A percentile compares a stretch with the other conserved stretches of the same genome.
phyloP scores from a whole-genome alignment of 2,888 invertebrate species.

The Bugulina stolonifera region DNA sequence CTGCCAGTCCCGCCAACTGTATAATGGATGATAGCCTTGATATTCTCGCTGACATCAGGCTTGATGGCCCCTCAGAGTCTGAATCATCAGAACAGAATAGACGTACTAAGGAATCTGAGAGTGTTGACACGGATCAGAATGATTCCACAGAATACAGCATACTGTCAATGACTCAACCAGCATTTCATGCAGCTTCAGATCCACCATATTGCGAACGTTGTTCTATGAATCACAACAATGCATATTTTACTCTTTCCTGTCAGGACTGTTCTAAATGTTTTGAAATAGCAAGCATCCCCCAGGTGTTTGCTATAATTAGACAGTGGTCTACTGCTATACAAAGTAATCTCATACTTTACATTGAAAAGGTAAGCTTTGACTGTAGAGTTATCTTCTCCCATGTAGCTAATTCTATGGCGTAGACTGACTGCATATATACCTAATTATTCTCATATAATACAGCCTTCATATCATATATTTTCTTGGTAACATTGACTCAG shows the following conservation, averaged over 20 bases:
- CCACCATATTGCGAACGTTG: slow-evolving; percentile 17
- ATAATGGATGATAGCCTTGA: slow-evolving; percentile 22
- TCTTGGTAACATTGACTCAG: too few relatives aligned
- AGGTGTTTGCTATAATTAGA: slow-evolving; percentile 56
- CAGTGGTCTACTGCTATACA: slow-evolving; percentile 58
- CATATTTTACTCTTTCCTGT: slow-evolving; percentile 1
- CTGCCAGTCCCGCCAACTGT: background rate
- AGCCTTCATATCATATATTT: too few relatives aligned
- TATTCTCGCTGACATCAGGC: slow-evolving; percentile 1
- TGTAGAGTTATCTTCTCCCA: too few relatives aligned
- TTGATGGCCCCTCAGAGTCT: slow-evolving; percentile 17
- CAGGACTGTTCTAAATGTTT: slow-evolving; percentile 27
- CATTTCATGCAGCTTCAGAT: slow-evolving; percentile 12
- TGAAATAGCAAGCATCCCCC: slow-evolving; percentile 46
- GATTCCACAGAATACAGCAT: background rate
- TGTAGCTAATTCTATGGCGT: too few relatives aligned
- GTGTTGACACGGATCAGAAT: background rate
- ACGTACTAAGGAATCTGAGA: background rate
- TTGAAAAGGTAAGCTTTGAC: slow-evolving; percentile 48
- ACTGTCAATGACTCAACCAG: background rate
- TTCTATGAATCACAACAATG: background rate
- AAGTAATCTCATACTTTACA: slow-evolving; percentile 52
- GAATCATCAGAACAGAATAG: background rate
- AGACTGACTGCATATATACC: too few relatives aligned
- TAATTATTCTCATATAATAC: too few relatives aligned